These are phyloP conservation scores for Chionoecetes opilio DNA, from an alignment of 1,140 invertebrate species.

Conservation along the genomic window DNA sequence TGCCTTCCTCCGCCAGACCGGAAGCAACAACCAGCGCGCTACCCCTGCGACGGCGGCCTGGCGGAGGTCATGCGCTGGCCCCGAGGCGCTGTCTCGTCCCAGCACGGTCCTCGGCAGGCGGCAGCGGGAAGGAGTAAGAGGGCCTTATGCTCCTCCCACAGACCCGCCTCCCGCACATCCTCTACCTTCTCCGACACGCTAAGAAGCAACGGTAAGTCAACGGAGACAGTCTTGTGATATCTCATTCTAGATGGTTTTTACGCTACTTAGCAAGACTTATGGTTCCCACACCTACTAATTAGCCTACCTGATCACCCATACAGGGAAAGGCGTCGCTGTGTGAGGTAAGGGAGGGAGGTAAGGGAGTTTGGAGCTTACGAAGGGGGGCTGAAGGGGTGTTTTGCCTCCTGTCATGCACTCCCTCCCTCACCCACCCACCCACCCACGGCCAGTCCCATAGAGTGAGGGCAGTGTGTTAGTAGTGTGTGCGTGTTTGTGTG, in stretches of 20 bases:
- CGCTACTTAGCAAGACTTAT: background rate
- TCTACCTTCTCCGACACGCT: background rate
- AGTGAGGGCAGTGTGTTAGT: constrained; percentile 1
- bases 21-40: too few relatives aligned
- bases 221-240: background rate
- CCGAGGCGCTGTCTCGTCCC: background rate
- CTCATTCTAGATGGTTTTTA: too few relatives aligned
- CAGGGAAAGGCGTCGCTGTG: background rate
- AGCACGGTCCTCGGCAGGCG: background rate
- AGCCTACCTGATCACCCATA: background rate
- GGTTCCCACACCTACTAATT: background rate
- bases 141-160: background rate
- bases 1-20: background rate
- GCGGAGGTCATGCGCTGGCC: background rate
- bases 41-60: background rate
- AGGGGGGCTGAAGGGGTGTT: background rate
- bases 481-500: background rate
- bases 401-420: background rate
- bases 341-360: background rate
- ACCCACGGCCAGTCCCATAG: background rate
- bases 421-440: too few relatives aligned
- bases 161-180: background rate
- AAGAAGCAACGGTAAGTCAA: background rate
- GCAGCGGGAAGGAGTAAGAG: background rate
- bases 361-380: background rate